phyloP scores from a whole-genome alignment of 2,888 invertebrate genomes.

The Mesoligia furuncula region DNA sequence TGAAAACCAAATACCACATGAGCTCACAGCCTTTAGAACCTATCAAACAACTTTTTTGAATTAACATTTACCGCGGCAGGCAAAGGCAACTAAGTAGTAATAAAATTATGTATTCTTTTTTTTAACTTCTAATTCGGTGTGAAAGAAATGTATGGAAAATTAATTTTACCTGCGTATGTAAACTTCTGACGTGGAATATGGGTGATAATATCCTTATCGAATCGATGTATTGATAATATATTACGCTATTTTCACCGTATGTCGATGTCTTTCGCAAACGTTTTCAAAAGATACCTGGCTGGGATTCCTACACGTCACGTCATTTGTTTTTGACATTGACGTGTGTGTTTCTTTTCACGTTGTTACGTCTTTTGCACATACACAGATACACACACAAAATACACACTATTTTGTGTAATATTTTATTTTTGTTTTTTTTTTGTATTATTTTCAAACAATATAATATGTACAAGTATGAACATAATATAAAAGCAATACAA shows the following conservation, averaged over 20 bases:
- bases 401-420: too few relatives aligned
- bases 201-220: slow-evolving; percentile 80
- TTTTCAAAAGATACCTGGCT: slow-evolving; percentile 73
- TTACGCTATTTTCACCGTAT: slow-evolving; percentile 59
- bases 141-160: slow-evolving; percentile 71
- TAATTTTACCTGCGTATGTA: slow-evolving; percentile 77
- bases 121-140: slow-evolving; percentile 54
- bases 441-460: neutral
- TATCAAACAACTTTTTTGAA: slow-evolving; percentile 57
- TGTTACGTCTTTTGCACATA: neutral
- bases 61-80: slow-evolving; percentile 58
- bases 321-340: slow-evolving; percentile 70
- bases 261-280: slow-evolving; percentile 72
- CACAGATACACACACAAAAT: neutral
- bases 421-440: neutral
- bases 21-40: slow-evolving; percentile 26
- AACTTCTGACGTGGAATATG: slow-evolving; percentile 80
- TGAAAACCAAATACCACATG: slow-evolving; percentile 68
- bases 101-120: slow-evolving; percentile 58
- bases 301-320: slow-evolving; percentile 78
- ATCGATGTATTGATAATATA: slow-evolving; percentile 77
- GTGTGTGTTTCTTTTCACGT: slow-evolving; percentile 59
- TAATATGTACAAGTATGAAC: too few relatives aligned
- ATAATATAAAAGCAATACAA: too few relatives aligned
- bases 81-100: slow-evolving; percentile 31